Percentiles rank a stretch among this genome's conserved stretches.
Evolutionary conservation across 2,888 invertebrate species (phyloP).

Genomic region (Laothoe populi): DNA sequence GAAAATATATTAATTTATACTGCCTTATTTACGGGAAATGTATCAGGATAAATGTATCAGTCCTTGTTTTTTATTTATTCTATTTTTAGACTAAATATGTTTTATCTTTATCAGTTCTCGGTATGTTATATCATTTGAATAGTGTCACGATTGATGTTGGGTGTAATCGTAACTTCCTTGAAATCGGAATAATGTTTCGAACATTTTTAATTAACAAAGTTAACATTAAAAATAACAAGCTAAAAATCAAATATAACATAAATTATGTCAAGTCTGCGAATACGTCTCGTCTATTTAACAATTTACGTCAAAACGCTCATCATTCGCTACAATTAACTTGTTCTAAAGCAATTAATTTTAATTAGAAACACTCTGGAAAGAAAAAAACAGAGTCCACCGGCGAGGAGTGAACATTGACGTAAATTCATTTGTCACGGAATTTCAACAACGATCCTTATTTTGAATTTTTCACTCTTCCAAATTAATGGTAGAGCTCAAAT

Average conservation of each 20-base stretch:
- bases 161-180: too few species aligned
- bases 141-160: too few species aligned
- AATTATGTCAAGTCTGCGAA: conserved; percentile 41
- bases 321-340: conserved; percentile 68
- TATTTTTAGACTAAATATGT: too few species aligned
- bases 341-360: conserved; percentile 72
- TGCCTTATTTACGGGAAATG: conserved; percentile 32
- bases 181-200: too few species aligned
- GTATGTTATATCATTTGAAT: too few species aligned
- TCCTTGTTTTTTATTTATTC: too few species aligned
- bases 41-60: not conserved
- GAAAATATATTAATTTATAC: conserved; percentile 6
- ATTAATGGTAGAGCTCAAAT: not conserved
- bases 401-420: not conserved
- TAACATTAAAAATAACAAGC: not conserved
- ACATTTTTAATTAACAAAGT: too few species aligned
- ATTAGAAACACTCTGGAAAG: conserved; percentile 63
- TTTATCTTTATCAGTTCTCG: too few species aligned
- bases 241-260: not conserved
- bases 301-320: conserved; percentile 60
- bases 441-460: conserved; percentile 18
- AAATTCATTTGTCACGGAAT: conserved; percentile 21
- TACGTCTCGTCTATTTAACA: conserved; percentile 57
- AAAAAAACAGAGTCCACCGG: conserved; percentile 51
- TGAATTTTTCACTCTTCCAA: not conserved